These are phyloP conservation scores for Gymnodraco acuticeps DNA, from an alignment of 2,797 vertebrate genomes.

Conservation along the genomic window DNA sequence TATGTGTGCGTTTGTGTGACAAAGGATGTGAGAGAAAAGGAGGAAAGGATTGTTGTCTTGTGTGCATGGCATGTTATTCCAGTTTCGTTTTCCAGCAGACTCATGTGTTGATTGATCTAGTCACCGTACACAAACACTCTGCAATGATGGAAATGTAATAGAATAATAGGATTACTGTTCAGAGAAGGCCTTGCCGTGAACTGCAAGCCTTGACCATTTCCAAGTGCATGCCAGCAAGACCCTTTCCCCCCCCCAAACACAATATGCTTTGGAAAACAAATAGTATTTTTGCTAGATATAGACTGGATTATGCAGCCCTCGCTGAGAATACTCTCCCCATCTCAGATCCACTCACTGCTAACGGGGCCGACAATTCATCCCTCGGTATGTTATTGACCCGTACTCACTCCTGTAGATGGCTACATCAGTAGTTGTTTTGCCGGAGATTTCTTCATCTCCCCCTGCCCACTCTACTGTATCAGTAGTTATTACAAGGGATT, in stretches of 20 bases:
- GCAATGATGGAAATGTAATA: conserved; percentile 35
- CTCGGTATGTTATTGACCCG: conserved; percentile 71
- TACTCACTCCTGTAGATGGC: conserved; percentile 49
- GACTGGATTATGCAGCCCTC: conserved; percentile 47
- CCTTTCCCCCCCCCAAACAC: conserved; percentile 57
- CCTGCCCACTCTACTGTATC: conserved; percentile 71
- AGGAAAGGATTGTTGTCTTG: conserved; percentile 22
- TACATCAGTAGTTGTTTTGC: conserved; percentile 57
- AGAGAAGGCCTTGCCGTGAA: conserved; percentile 51
- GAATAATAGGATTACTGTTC: conserved; percentile 60
- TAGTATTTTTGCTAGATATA: conserved; percentile 47
- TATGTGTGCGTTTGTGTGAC: conserved; percentile 34
- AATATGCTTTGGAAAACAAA: conserved; percentile 62
- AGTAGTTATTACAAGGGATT: conserved; percentile 72
- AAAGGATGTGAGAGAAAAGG: conserved; percentile 52
- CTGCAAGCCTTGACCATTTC: conserved; percentile 39
- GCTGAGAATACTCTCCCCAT: conserved; percentile 44
- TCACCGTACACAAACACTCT: conserved; percentile 28
- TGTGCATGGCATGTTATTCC: conserved; percentile 10
- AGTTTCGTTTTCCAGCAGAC: conserved; percentile 11
- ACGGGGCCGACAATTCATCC: conserved; percentile 60
- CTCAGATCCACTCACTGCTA: conserved; percentile 51
- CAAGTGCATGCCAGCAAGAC: conserved; percentile 50
- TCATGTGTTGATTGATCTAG: conserved; percentile 54
- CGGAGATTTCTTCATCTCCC: conserved; percentile 59